These are phyloP conservation scores for Bombycilla garrulus DNA, from an alignment of 2,113 vertebrate species.

Conservation along the genomic window DNA sequence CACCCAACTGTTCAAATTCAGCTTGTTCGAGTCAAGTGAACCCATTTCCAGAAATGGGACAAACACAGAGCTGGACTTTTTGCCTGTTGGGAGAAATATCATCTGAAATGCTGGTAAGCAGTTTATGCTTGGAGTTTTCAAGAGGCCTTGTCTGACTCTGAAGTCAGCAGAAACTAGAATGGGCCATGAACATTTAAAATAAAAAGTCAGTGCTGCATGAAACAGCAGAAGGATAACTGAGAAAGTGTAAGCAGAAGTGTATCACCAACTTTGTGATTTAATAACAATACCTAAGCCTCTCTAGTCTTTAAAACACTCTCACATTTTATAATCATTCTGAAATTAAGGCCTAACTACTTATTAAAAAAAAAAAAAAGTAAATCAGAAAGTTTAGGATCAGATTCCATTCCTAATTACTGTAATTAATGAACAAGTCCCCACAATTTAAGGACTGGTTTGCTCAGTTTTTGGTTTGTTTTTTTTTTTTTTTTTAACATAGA, in stretches of 20 bases:
- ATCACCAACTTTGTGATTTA: neutral
- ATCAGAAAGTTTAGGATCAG: constrained; percentile 59
- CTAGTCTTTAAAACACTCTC: neutral
- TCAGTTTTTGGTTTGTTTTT: neutral
- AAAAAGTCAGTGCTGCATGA: neutral
- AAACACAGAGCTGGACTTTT: neutral
- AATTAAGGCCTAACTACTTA: constrained; percentile 42
- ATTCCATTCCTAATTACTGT: constrained; percentile 66
- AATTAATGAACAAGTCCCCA: constrained; percentile 60
- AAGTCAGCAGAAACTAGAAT: neutral
- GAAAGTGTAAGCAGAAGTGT: neutral
- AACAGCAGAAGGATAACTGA: neutral
- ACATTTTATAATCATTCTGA: constrained; percentile 34
- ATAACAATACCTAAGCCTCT: neutral
- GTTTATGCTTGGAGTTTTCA: neutral
- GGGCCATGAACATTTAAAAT: neutral
- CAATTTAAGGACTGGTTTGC: constrained; percentile 58
- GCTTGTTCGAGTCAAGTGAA: neutral
- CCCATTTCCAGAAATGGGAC: neutral
- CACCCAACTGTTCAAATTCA: neutral
- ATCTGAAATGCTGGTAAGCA: neutral
- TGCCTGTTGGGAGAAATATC: neutral
- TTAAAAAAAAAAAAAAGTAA: constrained; percentile 45
- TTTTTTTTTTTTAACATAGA: neutral
- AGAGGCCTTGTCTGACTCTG: neutral